A percentile compares a stretch with the other conserved stretches of the same genome.
Evolutionary conservation across 2,888 invertebrate genomes (phyloP).

Genomic region (Euplagia quadripunctaria): DNA sequence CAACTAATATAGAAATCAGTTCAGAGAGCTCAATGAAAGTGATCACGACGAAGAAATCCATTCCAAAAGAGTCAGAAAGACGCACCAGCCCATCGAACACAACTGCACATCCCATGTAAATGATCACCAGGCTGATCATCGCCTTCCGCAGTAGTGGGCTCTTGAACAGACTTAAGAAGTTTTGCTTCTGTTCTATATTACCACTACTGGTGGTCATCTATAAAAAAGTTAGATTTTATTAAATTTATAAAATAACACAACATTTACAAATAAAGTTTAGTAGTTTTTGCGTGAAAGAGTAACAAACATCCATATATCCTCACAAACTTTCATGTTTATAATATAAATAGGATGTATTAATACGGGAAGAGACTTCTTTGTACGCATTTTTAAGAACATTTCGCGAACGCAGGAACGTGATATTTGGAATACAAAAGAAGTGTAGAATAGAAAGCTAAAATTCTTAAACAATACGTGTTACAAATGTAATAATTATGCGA

Average conservation of each 20-base stretch:
- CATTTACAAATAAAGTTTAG: too few species aligned
- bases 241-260: background rate
- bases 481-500: too few species aligned
- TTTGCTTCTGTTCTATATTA: background rate
- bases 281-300: too few species aligned
- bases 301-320: too few species aligned
- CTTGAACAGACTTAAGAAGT: slow-evolving; percentile 8
- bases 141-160: slow-evolving; percentile 12
- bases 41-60: slow-evolving; percentile 70
- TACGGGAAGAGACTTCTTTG: too few species aligned
- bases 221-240: background rate
- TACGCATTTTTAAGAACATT: too few species aligned
- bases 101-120: slow-evolving; percentile 62
- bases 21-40: slow-evolving; percentile 68
- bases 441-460: too few species aligned
- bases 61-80: slow-evolving; percentile 69
- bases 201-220: slow-evolving; percentile 16
- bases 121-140: slow-evolving; percentile 40
- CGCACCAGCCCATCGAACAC: slow-evolving; percentile 69
- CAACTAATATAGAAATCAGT: slow-evolving; percentile 56
- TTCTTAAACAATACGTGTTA: too few species aligned
- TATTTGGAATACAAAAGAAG: too few species aligned
- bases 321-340: too few species aligned
- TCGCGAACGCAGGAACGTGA: too few species aligned
- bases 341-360: too few species aligned